Conservation (phyloP, 2,888 invertebrate genomes). For the Troides oblongomaculatus region DNA sequence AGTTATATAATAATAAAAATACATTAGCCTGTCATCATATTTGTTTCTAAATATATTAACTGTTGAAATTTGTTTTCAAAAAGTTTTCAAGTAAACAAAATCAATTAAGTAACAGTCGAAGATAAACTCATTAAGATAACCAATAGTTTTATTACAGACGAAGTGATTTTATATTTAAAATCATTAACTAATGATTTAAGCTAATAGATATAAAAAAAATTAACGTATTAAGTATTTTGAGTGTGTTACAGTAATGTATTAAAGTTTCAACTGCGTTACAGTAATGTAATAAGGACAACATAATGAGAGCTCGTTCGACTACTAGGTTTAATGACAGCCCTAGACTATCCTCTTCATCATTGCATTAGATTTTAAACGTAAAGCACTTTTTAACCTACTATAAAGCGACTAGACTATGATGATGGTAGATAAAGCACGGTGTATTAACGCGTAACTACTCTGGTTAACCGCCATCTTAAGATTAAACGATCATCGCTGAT, state of each 20-base stretch:
- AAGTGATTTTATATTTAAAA: neutral
- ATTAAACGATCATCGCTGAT: slow-evolving; percentile 25
- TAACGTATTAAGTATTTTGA: too few species aligned
- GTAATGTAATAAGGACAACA: neutral
- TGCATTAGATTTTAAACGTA: neutral
- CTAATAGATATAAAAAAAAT: neutral
- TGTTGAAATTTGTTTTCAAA: too few species aligned
- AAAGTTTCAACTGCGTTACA: too few species aligned
- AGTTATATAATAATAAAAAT: too few species aligned
- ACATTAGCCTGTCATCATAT: too few species aligned
- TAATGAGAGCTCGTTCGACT: too few species aligned
- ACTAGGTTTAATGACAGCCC: too few species aligned
- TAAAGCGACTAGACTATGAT: slow-evolving; percentile 14
- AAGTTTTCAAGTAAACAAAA: too few species aligned
- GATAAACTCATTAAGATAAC: too few species aligned
- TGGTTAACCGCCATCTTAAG: slow-evolving; percentile 17
- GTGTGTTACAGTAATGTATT: too few species aligned
- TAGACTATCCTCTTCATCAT: neutral
- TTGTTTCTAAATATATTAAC: neutral
- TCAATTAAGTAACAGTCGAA: too few species aligned
- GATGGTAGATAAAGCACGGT: slow-evolving; percentile 27
- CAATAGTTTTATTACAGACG: too few species aligned
- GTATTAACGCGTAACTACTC: slow-evolving; percentile 12
- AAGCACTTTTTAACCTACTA: neutral
- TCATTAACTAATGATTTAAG: neutral